A percentile compares a stretch with the other conserved stretches of the same genome.
Evolutionary conservation across 1,140 invertebrate species (phyloP).

Genomic region (Drosophila ambigua): DNA sequence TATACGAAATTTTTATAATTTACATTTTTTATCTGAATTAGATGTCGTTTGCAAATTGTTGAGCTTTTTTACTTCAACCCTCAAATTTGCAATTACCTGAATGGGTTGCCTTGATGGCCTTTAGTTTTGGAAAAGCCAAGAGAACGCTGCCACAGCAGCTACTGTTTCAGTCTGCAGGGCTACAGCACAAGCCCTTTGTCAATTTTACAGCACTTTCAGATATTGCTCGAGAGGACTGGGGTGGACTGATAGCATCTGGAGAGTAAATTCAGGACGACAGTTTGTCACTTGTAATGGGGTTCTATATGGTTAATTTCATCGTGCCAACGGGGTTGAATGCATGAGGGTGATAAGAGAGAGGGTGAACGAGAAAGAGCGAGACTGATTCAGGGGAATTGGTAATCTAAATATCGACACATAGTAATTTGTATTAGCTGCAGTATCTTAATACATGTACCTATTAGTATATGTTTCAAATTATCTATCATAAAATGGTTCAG

Average conservation of each 20-base stretch:
- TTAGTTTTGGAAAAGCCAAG: constrained; percentile 28
- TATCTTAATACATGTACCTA: too few relatives aligned
- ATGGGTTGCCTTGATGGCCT: constrained; percentile 16
- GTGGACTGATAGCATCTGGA: constrained; percentile 29
- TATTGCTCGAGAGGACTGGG: constrained; percentile 41
- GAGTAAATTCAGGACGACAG: constrained; percentile 42
- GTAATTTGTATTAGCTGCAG: too few relatives aligned
- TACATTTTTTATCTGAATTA: constrained; percentile 25
- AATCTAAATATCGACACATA: neutral
- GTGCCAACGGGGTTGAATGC: constrained; percentile 38
- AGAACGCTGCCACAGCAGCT: constrained; percentile 42
- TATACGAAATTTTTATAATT: constrained; percentile 36
- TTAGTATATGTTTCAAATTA: too few relatives aligned
- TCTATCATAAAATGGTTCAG: too few relatives aligned
- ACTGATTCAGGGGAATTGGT: constrained; percentile 10
- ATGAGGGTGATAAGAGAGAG: constrained; percentile 31
- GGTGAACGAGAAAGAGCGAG: constrained; percentile 7
- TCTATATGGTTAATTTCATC: constrained; percentile 29
- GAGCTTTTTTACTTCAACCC: constrained; percentile 32
- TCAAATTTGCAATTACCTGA: constrained; percentile 39
- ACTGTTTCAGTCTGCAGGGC: constrained; percentile 1
- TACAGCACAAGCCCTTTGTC: constrained; percentile 37
- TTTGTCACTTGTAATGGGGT: constrained; percentile 47
- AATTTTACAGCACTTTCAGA: constrained; percentile 44
- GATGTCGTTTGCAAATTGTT: constrained; percentile 25